phyloP scores from a whole-genome alignment of 1,140 invertebrate genomes.

The Sweltsa coloradensis region DNA sequence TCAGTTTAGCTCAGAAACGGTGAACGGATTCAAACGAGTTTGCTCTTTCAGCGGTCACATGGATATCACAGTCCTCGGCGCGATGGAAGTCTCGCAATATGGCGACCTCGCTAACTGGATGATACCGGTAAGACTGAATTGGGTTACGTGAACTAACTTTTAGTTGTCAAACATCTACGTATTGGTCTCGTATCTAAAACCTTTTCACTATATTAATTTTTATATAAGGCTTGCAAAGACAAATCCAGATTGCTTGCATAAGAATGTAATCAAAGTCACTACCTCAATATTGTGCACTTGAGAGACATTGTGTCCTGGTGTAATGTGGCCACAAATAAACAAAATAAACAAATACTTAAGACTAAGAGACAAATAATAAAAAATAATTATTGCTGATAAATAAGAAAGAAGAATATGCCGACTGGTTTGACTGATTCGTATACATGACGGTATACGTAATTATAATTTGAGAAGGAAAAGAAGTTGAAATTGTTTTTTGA shows the following conservation, averaged over 20 bases:
- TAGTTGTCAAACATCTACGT: background rate
- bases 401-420: too few species aligned
- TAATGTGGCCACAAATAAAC: too few species aligned
- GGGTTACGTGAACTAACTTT: constrained; percentile 21
- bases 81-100: constrained; percentile 92
- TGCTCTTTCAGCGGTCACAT: constrained; percentile 66
- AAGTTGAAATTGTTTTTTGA: too few species aligned
- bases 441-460: too few species aligned
- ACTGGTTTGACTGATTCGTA: too few species aligned
- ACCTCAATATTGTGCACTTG: background rate
- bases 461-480: too few species aligned
- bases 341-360: background rate
- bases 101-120: constrained; percentile 99
- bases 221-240: background rate
- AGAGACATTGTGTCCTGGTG: too few species aligned
- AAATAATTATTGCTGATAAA: background rate
- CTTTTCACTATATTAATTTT: background rate
- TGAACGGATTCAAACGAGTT: too few species aligned
- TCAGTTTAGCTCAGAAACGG: too few species aligned
- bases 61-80: constrained; percentile 90
- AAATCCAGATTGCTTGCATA: background rate
- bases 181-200: background rate
- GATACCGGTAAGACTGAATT: constrained; percentile 74
- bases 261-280: background rate
- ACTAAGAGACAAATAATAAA: background rate